Base-by-base conservation (phyloP, 2,113 vertebrate species). In the Cygnus atratus region DNA sequence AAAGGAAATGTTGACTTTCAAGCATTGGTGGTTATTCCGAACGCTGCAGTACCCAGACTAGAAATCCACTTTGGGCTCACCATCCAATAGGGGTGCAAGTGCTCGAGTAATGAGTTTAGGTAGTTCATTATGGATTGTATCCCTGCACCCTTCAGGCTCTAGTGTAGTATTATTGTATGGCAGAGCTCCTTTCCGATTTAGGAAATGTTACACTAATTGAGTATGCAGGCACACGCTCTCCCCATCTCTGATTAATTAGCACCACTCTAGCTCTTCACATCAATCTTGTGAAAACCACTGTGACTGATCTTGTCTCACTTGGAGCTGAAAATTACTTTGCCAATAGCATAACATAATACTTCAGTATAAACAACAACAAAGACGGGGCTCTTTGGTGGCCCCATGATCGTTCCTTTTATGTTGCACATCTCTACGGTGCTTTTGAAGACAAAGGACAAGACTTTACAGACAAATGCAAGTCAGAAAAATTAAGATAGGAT, bases 191-290 rank as follows among this genome's bases (percentile, higher is more conserved):
- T 39, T 62, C 94, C 95, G 97, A 97, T 98, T 97, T 95, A 97
- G 95, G 96, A 94, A 97, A 92, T 76, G 81, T 93, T 97, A 96
- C 95, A 96, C 96, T 97, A 97, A 98, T 97, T 97, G 97, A 95
- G 92, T 93, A 93, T 95, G 97, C 98, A 97, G 94, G 90, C 95
- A 95, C 95, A 96, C 50, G 94, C 95, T 97, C 97, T 97, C 96
- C 97, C 97, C 97, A 97, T 97, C 97, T 98, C 97, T 97, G 98
- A 98, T 98, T 98, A 99, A 99, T 99, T 99, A 99, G 98, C 98
- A 98, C 97, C 97, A 98, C 97, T 96, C 94, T 89, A 95, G 97
- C 96, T 97, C 96, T 95, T 96, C 96, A 96, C 93, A 95, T 93
- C 92, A 97, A 97, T 96, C 96, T 97, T 93, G 91, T 92, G 96